These are phyloP conservation scores for Parapsyche elsis DNA, from an alignment of 1,140 invertebrate species.

Conservation along the genomic window DNA sequence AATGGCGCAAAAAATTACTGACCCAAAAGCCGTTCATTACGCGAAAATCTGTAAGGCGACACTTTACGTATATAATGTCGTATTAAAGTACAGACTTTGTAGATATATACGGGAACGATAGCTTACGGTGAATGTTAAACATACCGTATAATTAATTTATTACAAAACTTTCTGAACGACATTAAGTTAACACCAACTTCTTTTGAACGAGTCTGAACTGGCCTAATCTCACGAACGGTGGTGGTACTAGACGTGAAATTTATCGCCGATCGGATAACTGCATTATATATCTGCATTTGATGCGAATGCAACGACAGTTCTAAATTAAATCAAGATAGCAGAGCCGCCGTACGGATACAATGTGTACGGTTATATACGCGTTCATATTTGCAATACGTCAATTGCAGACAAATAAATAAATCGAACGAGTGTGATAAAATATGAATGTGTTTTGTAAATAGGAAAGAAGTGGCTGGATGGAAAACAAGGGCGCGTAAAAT, in stretches of 20 bases:
- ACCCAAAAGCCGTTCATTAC: constrained; percentile 20
- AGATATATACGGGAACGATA: not conserved
- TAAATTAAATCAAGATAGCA: constrained; percentile 31
- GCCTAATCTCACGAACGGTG: too few relatives aligned
- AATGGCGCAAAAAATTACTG: constrained; percentile 32
- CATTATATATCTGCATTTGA: constrained; percentile 3
- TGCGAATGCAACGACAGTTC: constrained; percentile 21
- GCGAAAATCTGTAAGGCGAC: not conserved
- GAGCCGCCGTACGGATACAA: not conserved
- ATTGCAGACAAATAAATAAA: constrained; percentile 18
- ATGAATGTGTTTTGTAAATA: constrained; percentile 14
- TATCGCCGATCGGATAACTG: not conserved
- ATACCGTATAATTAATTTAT: too few relatives aligned
- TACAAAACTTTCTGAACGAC: too few relatives aligned
- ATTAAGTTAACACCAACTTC: too few relatives aligned
- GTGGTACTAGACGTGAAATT: not conserved
- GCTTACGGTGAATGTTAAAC: too few relatives aligned
- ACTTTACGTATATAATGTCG: not conserved
- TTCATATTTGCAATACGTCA: constrained; percentile 3
- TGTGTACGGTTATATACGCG: not conserved
- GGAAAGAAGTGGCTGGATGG: constrained; percentile 6
- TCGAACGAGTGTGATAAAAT: not conserved
- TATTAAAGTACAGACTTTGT: not conserved
- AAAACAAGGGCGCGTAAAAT: constrained; percentile 1
- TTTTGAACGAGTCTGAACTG: too few relatives aligned